Evolutionary conservation across 2,797 vertebrate genomes (phyloP), one percentile per base, ranked within the genome.

Genomic region (Rhodeus uyekii): DNA sequence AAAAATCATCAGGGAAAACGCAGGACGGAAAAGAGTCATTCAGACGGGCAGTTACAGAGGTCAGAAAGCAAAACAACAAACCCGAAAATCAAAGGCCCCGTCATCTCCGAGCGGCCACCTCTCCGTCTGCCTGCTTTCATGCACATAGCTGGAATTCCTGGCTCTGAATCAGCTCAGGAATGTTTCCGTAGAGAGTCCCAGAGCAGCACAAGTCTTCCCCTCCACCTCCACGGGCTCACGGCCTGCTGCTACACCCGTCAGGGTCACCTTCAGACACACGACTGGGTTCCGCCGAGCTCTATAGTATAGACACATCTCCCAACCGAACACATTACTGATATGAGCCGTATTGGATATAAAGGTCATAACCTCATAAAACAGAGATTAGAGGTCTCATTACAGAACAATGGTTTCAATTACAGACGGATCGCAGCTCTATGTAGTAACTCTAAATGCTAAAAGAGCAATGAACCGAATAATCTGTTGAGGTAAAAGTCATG

Each of bases 91-190:
- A 78, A 78, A 82, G 63, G 48, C 18, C 27, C 42, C 24, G 16
- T 39, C 36, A 13, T 71, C 65, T 67, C n/a, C 0, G 4, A 38
- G 32, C 16, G 9, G 5, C 76, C 24, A 50, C 46, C 44, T 60
- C 46, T 44, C 48, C 27, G 71, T 55, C 82, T 22, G 61, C 83
- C 85, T 82, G 74, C 42, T 76, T 84, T 89, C 83, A 89, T 76
- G 69, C 83, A 82, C 86, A 87, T 84, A 87, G 87, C 80, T 88
- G 80, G 84, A 82, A 90, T 90, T 90, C 86, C 87, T 87, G 86
- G 84, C 80, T 14, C 75, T 72, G 24, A 67, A 76, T 85, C 80
- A 58, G 39, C 60, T 83, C 81, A 61, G 67, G 53, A 78, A 84
- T 67, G 48, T 78, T 79, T 83, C 83, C 74, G 39, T 55, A 77